These are phyloP conservation scores for Halisarca cf. caerulea DNA, from an alignment of 37 sponge, comb jelly and placozoan species.

Conservation along the genomic window DNA sequence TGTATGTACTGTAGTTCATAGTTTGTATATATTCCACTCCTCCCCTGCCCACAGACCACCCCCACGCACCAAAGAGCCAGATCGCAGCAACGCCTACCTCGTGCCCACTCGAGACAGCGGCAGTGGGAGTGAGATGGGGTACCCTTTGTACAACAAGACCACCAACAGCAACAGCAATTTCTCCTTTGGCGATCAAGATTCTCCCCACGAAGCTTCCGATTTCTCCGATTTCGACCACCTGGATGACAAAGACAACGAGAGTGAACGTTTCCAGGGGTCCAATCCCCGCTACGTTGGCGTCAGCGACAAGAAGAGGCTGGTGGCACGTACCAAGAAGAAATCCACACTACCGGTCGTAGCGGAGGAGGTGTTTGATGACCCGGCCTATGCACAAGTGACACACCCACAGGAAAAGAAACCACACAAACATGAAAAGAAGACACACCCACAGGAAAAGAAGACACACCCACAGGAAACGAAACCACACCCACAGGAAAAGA, in stretches of 20 bases:
- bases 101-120: too few relatives aligned
- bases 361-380: constrained; percentile 4
- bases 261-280: background rate
- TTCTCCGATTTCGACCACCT: constrained; percentile 10
- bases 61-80: too few relatives aligned
- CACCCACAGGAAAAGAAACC: background rate
- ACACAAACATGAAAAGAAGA: constrained; percentile 21
- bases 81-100: too few relatives aligned
- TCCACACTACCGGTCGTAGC: background rate
- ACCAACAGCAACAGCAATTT: too few relatives aligned
- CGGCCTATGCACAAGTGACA: background rate
- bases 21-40: too few relatives aligned
- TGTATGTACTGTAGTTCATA: too few relatives aligned
- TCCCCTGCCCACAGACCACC: too few relatives aligned
- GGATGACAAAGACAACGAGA: background rate
- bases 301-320: background rate
- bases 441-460: constrained; percentile 28
- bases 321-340: background rate
- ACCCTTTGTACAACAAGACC: too few relatives aligned
- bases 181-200: background rate
- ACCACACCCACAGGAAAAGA: too few relatives aligned
- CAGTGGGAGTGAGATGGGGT: too few relatives aligned
- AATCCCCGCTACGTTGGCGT: background rate
- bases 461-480: too few relatives aligned
- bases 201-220: background rate